Percentiles rank a stretch among this genome's conserved stretches.
Evolutionary conservation across 2,113 vertebrate species (phyloP).

Genomic region (Ornithorhynchus anatinus): DNA sequence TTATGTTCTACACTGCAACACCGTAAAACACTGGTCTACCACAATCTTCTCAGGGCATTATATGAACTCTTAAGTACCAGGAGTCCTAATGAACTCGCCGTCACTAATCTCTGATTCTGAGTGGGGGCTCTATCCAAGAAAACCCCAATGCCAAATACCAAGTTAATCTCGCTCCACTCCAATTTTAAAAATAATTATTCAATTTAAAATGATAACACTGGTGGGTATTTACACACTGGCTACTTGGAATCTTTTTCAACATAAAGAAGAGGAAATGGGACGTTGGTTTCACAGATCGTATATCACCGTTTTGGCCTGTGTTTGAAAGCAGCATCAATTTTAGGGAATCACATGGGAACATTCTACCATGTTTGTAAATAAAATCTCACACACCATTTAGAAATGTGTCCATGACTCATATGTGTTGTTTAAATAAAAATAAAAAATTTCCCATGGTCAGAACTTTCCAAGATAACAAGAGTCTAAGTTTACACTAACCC

Average conservation of each 20-base stretch:
- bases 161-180: not conserved
- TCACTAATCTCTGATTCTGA: slow-evolving; percentile 34
- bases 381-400: not conserved
- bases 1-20: not conserved
- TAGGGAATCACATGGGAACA: slow-evolving; percentile 1
- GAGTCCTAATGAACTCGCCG: slow-evolving; percentile 26
- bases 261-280: too few species aligned
- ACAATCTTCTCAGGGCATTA: not conserved
- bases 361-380: not conserved
- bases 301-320: not conserved
- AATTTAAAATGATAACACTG: not conserved
- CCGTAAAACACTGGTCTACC: not conserved
- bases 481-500: not conserved
- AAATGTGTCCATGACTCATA: not conserved
- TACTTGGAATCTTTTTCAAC: too few species aligned
- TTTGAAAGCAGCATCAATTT: not conserved
- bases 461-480: not conserved
- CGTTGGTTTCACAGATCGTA: not conserved
- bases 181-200: not conserved
- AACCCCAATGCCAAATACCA: not conserved
- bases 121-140: slow-evolving; percentile 20
- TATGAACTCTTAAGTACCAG: slow-evolving; percentile 8
- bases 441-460: not conserved
- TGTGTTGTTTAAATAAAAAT: not conserved
- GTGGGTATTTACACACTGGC: not conserved